A percentile compares a stretch with the other conserved stretches of the same genome.
Evolutionary conservation across 2,113 vertebrate genomes (phyloP).

Genomic region (Leucopternis melanops): DNA sequence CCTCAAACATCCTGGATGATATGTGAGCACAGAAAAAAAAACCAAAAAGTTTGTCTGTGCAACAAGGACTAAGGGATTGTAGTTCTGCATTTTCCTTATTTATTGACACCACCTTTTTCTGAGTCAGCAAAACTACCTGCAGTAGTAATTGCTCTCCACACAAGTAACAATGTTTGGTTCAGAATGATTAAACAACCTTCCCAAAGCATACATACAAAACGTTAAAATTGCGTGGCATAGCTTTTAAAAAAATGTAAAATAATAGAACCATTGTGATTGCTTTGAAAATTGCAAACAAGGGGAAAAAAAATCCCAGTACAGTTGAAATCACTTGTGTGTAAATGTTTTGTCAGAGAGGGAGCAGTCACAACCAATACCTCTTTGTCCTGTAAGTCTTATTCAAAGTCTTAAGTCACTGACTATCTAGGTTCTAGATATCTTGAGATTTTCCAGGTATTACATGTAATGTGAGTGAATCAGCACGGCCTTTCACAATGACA

Average conservation of each 20-base stretch:
- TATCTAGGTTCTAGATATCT: neutral
- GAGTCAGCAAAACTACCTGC: neutral
- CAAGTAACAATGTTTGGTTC: neutral
- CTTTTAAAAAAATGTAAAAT: neutral
- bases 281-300: neutral
- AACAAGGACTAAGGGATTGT: neutral
- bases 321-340: neutral
- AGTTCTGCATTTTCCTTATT: neutral
- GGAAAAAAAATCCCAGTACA: fast-evolving
- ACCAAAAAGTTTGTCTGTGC: neutral
- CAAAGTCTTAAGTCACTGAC: neutral
- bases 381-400: neutral
- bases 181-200: neutral
- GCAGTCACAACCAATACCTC: neutral
- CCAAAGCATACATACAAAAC: neutral
- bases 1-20: neutral
- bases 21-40: neutral
- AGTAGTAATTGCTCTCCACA: neutral
- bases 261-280: neutral
- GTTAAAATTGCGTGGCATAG: neutral
- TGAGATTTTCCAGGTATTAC: neutral
- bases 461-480: neutral
- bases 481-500: neutral
- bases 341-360: neutral
- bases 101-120: neutral